These are phyloP conservation scores for Pachycephus smyrnensis DNA, from an alignment of 2,888 invertebrate genomes.

Conservation along the genomic window DNA sequence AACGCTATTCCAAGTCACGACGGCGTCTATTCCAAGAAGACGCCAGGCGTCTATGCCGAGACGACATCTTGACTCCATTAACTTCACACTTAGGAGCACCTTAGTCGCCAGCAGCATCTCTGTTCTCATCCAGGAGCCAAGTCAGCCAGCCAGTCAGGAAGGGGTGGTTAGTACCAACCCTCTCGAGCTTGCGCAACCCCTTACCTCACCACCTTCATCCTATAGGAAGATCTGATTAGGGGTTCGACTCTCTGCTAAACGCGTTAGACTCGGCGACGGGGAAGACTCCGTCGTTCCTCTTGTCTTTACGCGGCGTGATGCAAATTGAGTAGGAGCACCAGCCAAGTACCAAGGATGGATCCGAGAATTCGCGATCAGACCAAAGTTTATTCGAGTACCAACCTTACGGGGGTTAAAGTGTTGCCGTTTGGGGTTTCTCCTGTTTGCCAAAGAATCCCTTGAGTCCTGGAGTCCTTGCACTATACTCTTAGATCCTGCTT, in stretches of 20 bases:
- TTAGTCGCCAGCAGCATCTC: conserved; percentile 34
- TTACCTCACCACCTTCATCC: conserved; percentile 39
- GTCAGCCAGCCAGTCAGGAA: background rate
- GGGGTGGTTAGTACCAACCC: conserved; percentile 1
- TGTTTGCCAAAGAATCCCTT: conserved; percentile 32
- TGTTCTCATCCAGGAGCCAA: background rate
- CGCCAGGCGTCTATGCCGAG: conserved; percentile 20
- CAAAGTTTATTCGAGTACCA: conserved; percentile 52
- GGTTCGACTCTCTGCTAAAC: conserved; percentile 66
- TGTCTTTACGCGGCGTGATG: conserved; percentile 49
- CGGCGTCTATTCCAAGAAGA: conserved; percentile 18
- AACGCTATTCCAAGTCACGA: conserved; percentile 6
- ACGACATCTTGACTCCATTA: conserved; percentile 65
- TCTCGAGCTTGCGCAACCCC: conserved; percentile 32
- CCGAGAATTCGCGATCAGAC: conserved; percentile 53
- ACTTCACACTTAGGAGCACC: conserved; percentile 65
- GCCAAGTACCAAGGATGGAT: conserved; percentile 43
- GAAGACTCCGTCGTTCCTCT: conserved; percentile 26
- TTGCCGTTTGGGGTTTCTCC: conserved; percentile 56
- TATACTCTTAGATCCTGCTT: background rate
- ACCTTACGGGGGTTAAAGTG: conserved; percentile 36
- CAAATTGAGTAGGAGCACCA: conserved; percentile 61
- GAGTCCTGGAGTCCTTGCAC: background rate
- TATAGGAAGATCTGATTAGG: conserved; percentile 64
- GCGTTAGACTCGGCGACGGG: conserved; percentile 60